Percentiles rank a stretch among this genome's conserved stretches.
Conservation (phyloP, 2,888 invertebrate genomes). For the Neoitamus cyanurus region DNA sequence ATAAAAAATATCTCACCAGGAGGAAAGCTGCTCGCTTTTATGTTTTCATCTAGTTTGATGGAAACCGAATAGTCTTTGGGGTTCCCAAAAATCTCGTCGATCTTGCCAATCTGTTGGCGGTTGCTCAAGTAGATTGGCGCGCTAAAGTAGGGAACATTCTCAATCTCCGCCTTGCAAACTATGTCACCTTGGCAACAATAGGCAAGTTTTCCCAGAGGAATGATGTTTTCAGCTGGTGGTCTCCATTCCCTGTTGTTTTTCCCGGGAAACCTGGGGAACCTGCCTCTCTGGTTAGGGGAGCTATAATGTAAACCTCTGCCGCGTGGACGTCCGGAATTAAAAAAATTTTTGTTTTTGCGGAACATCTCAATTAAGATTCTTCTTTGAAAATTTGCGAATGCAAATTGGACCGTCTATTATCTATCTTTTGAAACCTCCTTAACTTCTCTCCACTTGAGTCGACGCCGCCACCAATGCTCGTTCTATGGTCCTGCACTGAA, state of each 20-base stretch:
- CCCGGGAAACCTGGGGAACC: neutral
- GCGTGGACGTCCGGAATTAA: neutral
- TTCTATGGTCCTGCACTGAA: too few species aligned
- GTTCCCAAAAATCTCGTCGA: slow-evolving; percentile 96
- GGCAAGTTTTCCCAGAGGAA: neutral
- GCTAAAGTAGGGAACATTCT: slow-evolving; percentile 95
- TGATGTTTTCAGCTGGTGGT: neutral
- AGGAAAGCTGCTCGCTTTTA: neutral
- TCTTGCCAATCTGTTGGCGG: slow-evolving; percentile 94
- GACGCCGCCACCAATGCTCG: too few species aligned
- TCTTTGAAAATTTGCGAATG: too few species aligned
- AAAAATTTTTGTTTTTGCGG: neutral
- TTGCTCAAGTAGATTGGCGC: slow-evolving; percentile 93
- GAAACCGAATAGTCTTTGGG: slow-evolving; percentile 84
- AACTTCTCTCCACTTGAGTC: too few species aligned
- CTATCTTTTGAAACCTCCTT: too few species aligned
- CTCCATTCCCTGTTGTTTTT: neutral
- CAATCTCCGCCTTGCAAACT: slow-evolving; percentile 86
- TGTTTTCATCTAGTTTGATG: neutral
- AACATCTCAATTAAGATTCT: neutral
- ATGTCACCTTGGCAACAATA: slow-evolving; percentile 69
- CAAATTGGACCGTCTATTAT: too few species aligned
- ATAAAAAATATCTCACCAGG: neutral
- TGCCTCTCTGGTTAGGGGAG: neutral
- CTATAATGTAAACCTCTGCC: neutral